Percentiles rank a stretch among this genome's conserved stretches.
Evolutionary conservation across 2,888 invertebrate genomes (phyloP).

Genomic region (Morpho helenor): DNA sequence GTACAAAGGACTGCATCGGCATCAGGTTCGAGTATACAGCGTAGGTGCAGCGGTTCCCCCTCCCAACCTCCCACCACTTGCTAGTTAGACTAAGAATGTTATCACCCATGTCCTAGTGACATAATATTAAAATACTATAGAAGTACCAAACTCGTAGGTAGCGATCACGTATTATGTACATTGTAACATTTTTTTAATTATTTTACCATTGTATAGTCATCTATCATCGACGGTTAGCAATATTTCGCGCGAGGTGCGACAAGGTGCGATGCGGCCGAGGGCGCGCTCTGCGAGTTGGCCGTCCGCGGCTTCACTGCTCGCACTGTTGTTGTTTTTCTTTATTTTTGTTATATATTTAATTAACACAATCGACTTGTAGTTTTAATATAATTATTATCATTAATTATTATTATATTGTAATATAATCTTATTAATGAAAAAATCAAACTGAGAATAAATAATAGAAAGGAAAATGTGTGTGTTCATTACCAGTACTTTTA

Average conservation of each 20-base stretch:
- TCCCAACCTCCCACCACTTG: slow-evolving; percentile 62
- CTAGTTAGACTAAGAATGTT: slow-evolving; percentile 61
- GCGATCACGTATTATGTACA: slow-evolving; percentile 76
- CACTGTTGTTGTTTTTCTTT: slow-evolving; percentile 70
- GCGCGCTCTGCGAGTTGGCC: slow-evolving; percentile 6
- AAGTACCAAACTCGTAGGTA: slow-evolving; percentile 78
- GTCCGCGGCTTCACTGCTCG: slow-evolving; percentile 47
- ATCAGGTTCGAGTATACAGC: slow-evolving; percentile 44
- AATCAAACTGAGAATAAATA: slow-evolving; percentile 76
- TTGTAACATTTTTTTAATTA: slow-evolving; percentile 71
- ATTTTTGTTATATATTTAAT: slow-evolving; percentile 78
- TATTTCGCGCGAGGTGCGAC: slow-evolving; percentile 57
- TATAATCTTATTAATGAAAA: slow-evolving; percentile 80
- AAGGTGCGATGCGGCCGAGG: slow-evolving; percentile 42
- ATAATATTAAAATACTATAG: slow-evolving; percentile 60
- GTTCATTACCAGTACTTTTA: slow-evolving; percentile 22
- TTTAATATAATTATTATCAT: slow-evolving; percentile 76
- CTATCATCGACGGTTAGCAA: slow-evolving; percentile 67
- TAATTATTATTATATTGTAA: slow-evolving; percentile 78
- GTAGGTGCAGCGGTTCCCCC: slow-evolving; percentile 46
- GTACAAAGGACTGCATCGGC: slow-evolving; percentile 26
- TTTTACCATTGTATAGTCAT: slow-evolving; percentile 78
- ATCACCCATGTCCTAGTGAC: slow-evolving; percentile 40
- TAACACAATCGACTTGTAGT: slow-evolving; percentile 78
- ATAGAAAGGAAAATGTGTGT: slow-evolving; percentile 63